phyloP scores from a whole-genome alignment of 1,140 invertebrate genomes.

The Lysiphlebus fabarum region DNA sequence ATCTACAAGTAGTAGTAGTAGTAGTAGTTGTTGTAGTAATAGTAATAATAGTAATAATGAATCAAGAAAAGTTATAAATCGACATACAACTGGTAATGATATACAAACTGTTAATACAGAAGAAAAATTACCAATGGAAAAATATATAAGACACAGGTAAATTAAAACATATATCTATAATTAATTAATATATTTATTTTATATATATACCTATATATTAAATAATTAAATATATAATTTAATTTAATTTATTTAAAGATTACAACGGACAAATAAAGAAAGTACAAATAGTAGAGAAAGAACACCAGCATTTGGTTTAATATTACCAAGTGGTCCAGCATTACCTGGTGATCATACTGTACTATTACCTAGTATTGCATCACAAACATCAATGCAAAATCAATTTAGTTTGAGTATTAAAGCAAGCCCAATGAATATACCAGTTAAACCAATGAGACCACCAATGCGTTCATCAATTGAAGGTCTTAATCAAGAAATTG shows the following conservation, averaged over 20 bases:
- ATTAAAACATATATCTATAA: neutral
- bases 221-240: constrained; percentile 11
- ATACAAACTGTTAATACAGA: constrained; percentile 44
- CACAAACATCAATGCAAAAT: constrained; percentile 51
- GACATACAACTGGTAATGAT: constrained; percentile 42
- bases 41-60: constrained; percentile 40
- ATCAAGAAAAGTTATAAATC: constrained; percentile 52
- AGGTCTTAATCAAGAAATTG: constrained; percentile 81
- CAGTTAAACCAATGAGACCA: constrained; percentile 60
- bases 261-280: constrained; percentile 55
- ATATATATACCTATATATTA: neutral
- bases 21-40: no score
- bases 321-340: constrained; percentile 51
- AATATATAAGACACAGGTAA: constrained; percentile 56
- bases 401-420: constrained; percentile 55
- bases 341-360: constrained; percentile 53
- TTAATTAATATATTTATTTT: neutral
- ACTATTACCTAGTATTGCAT: constrained; percentile 51
- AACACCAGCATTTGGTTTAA: constrained; percentile 53
- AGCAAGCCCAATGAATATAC: constrained; percentile 60
- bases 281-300: constrained; percentile 54
- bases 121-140: constrained; percentile 54
- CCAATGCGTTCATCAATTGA: constrained; percentile 79
- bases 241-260: constrained; percentile 32
- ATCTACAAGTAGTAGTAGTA: constrained; percentile 9